Percentiles rank a stretch among this genome's conserved stretches.
These are phyloP conservation scores for Drosophila ustulata DNA, from an alignment of 2,888 invertebrate genomes.

Conservation along the genomic window DNA sequence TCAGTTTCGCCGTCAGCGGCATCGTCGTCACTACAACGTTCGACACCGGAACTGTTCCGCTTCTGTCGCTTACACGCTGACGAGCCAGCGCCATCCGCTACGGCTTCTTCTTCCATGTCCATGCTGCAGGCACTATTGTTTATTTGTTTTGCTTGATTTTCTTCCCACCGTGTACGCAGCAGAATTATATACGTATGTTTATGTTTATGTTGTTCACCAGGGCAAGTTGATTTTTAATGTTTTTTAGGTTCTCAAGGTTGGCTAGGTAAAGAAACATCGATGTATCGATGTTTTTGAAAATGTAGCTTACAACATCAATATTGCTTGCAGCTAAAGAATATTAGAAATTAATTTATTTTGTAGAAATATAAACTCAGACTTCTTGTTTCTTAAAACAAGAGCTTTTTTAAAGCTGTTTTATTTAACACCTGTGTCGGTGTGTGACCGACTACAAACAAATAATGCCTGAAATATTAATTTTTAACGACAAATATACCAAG, in stretches of 20 bases:
- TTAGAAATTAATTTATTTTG: not conserved
- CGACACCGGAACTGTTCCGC: constrained; percentile 32
- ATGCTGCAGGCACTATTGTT: constrained; percentile 11
- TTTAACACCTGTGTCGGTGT: not conserved
- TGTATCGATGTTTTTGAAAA: not conserved
- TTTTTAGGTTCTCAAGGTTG: not conserved
- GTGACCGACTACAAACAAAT: not conserved
- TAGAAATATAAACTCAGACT: not conserved
- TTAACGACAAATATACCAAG: not conserved
- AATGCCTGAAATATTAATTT: too few species aligned
- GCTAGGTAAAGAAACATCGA: not conserved
- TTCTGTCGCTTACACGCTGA: constrained; percentile 61
- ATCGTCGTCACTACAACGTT: constrained; percentile 11
- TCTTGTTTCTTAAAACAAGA: not conserved
- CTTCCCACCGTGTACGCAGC: constrained; percentile 50
- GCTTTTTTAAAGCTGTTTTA: not conserved
- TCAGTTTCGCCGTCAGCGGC: constrained; percentile 8
- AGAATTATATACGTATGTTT: constrained; percentile 57
- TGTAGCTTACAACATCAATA: too few species aligned
- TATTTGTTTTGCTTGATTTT: not conserved
- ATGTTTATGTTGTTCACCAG: constrained; percentile 48
- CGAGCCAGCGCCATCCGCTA: constrained; percentile 19
- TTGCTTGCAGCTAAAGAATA: not conserved
- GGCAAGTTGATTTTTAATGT: constrained; percentile 6
- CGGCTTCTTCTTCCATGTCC: constrained; percentile 53